These are phyloP conservation scores for Brachionus rubens DNA, from an alignment of 1,140 invertebrate genomes.

Conservation along the genomic window DNA sequence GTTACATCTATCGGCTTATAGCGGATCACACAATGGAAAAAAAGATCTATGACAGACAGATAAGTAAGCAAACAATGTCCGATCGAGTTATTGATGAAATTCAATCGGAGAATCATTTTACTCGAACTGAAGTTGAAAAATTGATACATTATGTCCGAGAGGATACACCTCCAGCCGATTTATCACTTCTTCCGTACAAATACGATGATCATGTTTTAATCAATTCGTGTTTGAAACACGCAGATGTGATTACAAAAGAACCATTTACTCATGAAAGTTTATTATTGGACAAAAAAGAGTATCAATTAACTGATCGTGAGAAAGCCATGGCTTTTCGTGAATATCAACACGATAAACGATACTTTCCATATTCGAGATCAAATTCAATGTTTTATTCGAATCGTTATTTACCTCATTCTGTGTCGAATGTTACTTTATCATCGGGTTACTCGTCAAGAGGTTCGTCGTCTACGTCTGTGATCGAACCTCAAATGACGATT, in stretches of 20 bases:
- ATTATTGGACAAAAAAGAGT: slow-evolving; percentile 88
- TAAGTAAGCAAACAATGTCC: slow-evolving; percentile 92
- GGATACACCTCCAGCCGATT: slow-evolving; percentile 53
- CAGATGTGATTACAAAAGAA: slow-evolving; percentile 63
- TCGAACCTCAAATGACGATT: neutral
- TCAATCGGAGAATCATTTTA: slow-evolving; percentile 90
- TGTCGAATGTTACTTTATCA: neutral
- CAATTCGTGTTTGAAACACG: slow-evolving; percentile 51
- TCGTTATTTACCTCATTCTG: neutral
- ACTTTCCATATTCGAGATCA: slow-evolving; percentile 22
- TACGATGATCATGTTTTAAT: slow-evolving; percentile 52
- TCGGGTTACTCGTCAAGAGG: neutral
- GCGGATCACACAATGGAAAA: slow-evolving; percentile 94
- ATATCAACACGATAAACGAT: slow-evolving; percentile 47
- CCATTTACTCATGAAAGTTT: slow-evolving; percentile 96
- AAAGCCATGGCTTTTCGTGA: slow-evolving; percentile 77
- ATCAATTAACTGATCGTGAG: slow-evolving; percentile 88
- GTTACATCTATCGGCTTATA: slow-evolving; percentile 90
- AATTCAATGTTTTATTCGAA: neutral
- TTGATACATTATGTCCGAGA: slow-evolving; percentile 77
- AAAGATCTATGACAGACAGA: slow-evolving; percentile 94
- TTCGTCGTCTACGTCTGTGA: neutral
- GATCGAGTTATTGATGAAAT: slow-evolving; percentile 95
- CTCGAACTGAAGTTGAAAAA: slow-evolving; percentile 87
- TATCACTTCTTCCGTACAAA: slow-evolving; percentile 49